Conservation (phyloP, 1,140 invertebrate species). For the Calliphora vicina region DNA sequence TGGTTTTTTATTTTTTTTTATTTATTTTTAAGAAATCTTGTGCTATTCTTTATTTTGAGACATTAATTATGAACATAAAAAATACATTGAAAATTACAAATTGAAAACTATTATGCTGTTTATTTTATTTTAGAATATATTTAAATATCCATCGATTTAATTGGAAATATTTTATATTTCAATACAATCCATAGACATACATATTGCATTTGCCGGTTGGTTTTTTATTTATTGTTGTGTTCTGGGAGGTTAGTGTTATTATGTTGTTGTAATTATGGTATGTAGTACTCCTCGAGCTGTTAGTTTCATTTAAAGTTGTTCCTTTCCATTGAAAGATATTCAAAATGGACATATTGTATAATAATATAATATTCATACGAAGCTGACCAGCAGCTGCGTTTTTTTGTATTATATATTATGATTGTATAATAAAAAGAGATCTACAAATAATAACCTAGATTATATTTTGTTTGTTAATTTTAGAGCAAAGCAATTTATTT, state of each 20-base stretch:
- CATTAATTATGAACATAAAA: conserved; percentile 2
- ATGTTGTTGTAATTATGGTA: background rate
- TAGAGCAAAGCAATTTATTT: background rate
- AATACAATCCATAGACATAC: background rate
- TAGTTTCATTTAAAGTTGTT: background rate
- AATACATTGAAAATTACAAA: background rate
- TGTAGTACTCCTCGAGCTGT: background rate
- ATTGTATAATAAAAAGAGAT: background rate
- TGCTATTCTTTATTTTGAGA: conserved; percentile 22
- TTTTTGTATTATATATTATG: background rate
- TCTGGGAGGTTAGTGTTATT: background rate
- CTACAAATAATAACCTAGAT: background rate
- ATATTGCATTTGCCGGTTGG: background rate
- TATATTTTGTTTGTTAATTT: background rate
- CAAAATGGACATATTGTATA: background rate
- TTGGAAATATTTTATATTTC: background rate
- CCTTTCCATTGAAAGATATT: background rate
- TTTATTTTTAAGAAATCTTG: conserved; percentile 18
- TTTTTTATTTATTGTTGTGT: background rate
- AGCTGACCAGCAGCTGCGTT: conserved; percentile 9
- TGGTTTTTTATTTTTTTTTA: conserved; percentile 1
- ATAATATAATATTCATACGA: background rate
- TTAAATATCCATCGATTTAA: background rate
- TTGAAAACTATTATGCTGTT: background rate
- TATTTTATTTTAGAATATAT: background rate